phyloP scores from a whole-genome alignment of 1,140 invertebrate genomes.

The Drosophila quadrilineata region DNA sequence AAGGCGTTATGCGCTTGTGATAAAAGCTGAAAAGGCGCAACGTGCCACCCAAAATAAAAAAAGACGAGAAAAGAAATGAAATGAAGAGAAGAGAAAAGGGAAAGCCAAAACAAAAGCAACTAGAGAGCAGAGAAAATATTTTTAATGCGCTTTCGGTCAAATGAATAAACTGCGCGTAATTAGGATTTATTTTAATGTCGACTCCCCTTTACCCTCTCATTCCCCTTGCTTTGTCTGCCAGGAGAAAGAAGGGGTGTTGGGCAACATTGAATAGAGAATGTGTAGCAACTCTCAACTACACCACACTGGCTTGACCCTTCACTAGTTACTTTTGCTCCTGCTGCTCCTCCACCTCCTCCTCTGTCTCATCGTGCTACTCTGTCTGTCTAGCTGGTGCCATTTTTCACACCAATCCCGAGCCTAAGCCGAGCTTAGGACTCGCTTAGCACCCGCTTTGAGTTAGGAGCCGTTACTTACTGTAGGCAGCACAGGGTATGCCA shows the following conservation, averaged over 20 bases:
- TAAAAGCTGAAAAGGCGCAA: conserved; percentile 54
- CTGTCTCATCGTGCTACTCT: conserved; percentile 9
- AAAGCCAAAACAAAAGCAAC: background rate
- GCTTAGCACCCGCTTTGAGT: too few relatives aligned
- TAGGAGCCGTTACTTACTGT: conserved; percentile 90
- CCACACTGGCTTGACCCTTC: too few relatives aligned
- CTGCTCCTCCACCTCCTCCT: background rate
- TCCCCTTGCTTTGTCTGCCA: conserved; percentile 19
- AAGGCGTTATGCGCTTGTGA: conserved; percentile 31
- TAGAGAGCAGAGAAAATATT: conserved; percentile 21
- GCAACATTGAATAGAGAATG: conserved; percentile 25
- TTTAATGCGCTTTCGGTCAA: conserved; percentile 57
- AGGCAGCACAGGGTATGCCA: conserved; percentile 91
- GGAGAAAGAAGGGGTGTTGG: too few relatives aligned
- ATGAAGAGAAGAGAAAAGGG: background rate
- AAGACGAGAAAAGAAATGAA: background rate
- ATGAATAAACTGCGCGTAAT: conserved; percentile 75
- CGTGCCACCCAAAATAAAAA: background rate
- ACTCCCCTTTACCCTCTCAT: conserved; percentile 21
- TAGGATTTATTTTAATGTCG: conserved; percentile 74
- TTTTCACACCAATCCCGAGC: conserved; percentile 58
- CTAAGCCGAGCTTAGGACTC: conserved; percentile 37
- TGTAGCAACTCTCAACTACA: conserved; percentile 57
- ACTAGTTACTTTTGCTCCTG: background rate
- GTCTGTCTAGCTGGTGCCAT: conserved; percentile 42